A percentile compares a stretch with the other conserved stretches of the same genome.
phyloP scores from a whole-genome alignment of 2,797 vertebrate species.

The Aselliscus stoliczkanus region DNA sequence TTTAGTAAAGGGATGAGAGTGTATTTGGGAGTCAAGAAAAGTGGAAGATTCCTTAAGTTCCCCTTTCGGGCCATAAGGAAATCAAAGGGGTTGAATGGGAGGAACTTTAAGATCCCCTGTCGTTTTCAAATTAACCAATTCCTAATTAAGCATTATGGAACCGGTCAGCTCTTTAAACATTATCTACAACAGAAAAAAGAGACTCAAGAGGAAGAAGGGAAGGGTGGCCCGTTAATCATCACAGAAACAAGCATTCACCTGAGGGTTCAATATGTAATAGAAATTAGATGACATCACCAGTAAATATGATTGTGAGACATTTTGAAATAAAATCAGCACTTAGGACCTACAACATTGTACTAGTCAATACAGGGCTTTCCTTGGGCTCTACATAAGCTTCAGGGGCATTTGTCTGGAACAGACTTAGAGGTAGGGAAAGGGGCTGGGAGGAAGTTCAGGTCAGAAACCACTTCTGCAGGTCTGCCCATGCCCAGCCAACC shows the following conservation, averaged over 20 bases:
- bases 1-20: not conserved
- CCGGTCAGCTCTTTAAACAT: not conserved
- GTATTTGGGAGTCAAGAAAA: not conserved
- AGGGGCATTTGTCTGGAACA: not conserved
- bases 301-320: not conserved
- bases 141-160: not conserved
- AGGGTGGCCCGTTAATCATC: not conserved
- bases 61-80: not conserved
- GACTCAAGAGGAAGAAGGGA: not conserved
- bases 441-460: not conserved
- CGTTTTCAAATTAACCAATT: conserved; percentile 17
- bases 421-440: not conserved
- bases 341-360: not conserved
- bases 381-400: not conserved
- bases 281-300: not conserved
- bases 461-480: not conserved
- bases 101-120: not conserved
- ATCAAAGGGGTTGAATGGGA: not conserved
- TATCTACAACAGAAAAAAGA: not conserved
- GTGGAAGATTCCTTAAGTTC: not conserved
- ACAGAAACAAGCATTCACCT: not conserved
- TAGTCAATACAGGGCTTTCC: not conserved
- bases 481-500: not conserved
- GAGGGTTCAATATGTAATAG: not conserved
- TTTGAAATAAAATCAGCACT: not conserved